Conservation (phyloP, 2,113 vertebrate genomes). For the Plotosus lineatus region DNA sequence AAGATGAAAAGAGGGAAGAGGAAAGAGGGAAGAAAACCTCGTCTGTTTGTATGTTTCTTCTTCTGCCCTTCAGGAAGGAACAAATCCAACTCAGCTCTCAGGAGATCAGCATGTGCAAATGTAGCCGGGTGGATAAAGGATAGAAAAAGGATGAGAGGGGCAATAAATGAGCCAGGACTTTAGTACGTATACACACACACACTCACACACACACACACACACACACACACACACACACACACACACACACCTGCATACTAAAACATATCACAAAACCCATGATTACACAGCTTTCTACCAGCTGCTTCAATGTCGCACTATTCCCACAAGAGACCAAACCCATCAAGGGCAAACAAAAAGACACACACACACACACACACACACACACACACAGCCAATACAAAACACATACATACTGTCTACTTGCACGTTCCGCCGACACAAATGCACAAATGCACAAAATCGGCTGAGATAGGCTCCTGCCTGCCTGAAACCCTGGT, state of each 20-base stretch:
- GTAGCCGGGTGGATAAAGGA: not conserved
- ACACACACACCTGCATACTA: slow-evolving; percentile 32
- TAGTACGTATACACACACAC: not conserved
- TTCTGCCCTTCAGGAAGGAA: slow-evolving; percentile 30
- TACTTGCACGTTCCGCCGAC: too few relatives aligned
- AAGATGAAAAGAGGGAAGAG: not conserved
- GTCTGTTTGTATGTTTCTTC: slow-evolving; percentile 1
- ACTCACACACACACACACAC: not conserved
- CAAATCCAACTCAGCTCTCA: slow-evolving; percentile 18
- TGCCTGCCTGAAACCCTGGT: too few relatives aligned
- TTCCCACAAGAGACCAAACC: slow-evolving; percentile 17
- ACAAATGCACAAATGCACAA: too few relatives aligned
- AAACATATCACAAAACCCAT: slow-evolving; percentile 40
- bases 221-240: slow-evolving; percentile 14
- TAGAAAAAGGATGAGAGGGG: not conserved
- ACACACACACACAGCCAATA: not conserved
- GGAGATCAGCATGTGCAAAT: slow-evolving; percentile 12
- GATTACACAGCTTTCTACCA: slow-evolving; percentile 46
- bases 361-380: not conserved
- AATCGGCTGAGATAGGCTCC: too few relatives aligned
- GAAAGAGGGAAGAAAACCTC: not conserved
- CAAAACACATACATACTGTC: not conserved
- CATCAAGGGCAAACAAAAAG: not conserved
- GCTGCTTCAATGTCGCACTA: slow-evolving; percentile 29
- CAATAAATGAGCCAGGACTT: not conserved